These are phyloP conservation scores for Brachyptera risi DNA, from an alignment of 2,888 invertebrate genomes.

Conservation along the genomic window DNA sequence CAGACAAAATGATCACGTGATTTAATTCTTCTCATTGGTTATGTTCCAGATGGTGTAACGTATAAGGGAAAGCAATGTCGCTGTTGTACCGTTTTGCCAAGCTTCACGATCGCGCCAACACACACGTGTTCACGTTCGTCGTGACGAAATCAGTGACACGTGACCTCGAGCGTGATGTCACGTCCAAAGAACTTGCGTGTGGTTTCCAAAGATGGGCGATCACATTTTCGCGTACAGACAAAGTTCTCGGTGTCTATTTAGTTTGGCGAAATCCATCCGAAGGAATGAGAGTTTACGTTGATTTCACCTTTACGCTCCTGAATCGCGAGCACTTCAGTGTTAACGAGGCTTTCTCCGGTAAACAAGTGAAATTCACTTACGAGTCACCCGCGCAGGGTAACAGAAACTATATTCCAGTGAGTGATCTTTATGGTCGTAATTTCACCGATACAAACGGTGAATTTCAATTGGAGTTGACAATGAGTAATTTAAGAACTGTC, in stretches of 20 bases:
- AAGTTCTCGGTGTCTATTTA: conserved; percentile 69
- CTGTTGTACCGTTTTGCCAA: conserved; percentile 76
- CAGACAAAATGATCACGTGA: too few species aligned
- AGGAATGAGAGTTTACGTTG: conserved; percentile 71
- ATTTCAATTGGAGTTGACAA: conserved; percentile 72
- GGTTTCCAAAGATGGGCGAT: conserved; percentile 80
- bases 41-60: conserved; percentile 19
- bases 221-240: conserved; percentile 70
- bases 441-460: conserved; percentile 78
- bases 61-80: conserved; percentile 52
- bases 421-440: conserved; percentile 63
- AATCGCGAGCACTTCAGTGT: conserved; percentile 79
- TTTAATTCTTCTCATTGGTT: neutral
- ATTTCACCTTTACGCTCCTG: conserved; percentile 74
- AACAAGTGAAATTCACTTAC: conserved; percentile 56
- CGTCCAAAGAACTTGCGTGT: conserved; percentile 76
- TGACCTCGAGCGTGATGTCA: conserved; percentile 74
- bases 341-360: conserved; percentile 73
- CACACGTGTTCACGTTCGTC: conserved; percentile 79
- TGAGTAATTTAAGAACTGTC: conserved; percentile 70
- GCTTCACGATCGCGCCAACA: conserved; percentile 75
- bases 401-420: conserved; percentile 66
- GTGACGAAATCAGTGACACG: conserved; percentile 72
- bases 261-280: conserved; percentile 73
- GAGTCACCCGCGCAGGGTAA: conserved; percentile 70